Base-by-base conservation (phyloP, 2,797 vertebrate genomes). In the Takifugu ocellatus region DNA sequence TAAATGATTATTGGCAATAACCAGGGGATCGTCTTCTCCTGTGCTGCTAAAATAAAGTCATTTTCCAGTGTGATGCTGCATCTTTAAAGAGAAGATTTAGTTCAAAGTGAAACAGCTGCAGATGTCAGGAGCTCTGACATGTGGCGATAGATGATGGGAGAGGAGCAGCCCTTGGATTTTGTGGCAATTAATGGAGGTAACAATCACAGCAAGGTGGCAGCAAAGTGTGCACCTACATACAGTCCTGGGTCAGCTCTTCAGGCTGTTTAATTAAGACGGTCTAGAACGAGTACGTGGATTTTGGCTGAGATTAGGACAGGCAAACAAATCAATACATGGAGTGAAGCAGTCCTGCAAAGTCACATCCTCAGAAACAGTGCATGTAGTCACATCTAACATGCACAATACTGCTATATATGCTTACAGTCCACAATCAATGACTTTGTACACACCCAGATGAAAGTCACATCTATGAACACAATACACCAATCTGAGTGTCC, bases 221-320 rank as follows among this genome's bases (percentile, higher is more conserved):
- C 33, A 8, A 54, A 15, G 62, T 54, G 68, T 70, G 69, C 11
- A 75, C 78, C 62, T 77, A 79, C 75, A 80, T 75, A 66, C 70
- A 47, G 27, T 29, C 4, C n/a, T 21, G 27, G 29, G 61, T 75
- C 72, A 1, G 57, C 68, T 59, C 72, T 12, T 73, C 74, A 48
- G 65, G 74, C 54, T 62, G 66, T 84, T 85, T 78, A 84, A 83
- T 85, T 87, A 80, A 63, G 72, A 48, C 70, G 53, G 81, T 79
- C 74, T 59, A 70, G 62, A 72, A 66, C 51, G 42, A 61, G 60
- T 74, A 79, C 62, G 76, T 72, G 51, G 66, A 17, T 21, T 60
- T 65, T 72, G 54, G 15, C 60, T 21, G 77, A 74, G 77, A 79
- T 75, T 67, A 84, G 82, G 75, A 64, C 66, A 78, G 59, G 70